phyloP scores from a whole-genome alignment of 1,140 invertebrate species.

The Kradibia gibbosae region DNA sequence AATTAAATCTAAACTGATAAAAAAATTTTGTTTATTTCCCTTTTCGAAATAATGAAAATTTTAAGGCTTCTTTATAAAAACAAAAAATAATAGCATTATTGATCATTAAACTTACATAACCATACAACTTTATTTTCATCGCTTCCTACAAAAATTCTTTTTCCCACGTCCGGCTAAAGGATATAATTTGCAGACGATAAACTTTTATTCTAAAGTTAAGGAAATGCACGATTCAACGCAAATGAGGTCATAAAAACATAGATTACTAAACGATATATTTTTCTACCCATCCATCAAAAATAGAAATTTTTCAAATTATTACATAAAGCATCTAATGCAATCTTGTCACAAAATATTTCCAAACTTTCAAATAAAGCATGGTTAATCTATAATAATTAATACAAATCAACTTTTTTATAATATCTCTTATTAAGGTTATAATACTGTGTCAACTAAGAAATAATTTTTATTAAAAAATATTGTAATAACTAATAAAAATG shows the following conservation, averaged over 20 bases:
- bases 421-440: too few species aligned
- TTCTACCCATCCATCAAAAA: background rate
- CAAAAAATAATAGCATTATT: constrained; percentile 1
- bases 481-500: too few species aligned
- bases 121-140: constrained; percentile 31
- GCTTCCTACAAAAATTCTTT: background rate
- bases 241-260: constrained; percentile 10
- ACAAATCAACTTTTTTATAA: too few species aligned
- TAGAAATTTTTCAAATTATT: background rate
- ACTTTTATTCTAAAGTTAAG: constrained; percentile 17
- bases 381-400: too few species aligned
- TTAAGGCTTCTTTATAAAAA: constrained; percentile 10
- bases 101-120: constrained; percentile 11
- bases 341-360: background rate
- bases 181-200: constrained; percentile 32
- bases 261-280: background rate
- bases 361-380: background rate
- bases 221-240: background rate
- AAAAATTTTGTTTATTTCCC: background rate
- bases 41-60: background rate
- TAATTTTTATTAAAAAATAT: too few species aligned
- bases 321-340: background rate
- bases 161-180: background rate
- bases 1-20: background rate
- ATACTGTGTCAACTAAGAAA: too few species aligned